A percentile compares a stretch with the other conserved stretches of the same genome.
Evolutionary conservation across 2,113 vertebrate species (phyloP).

Genomic region (Aix galericulata): DNA sequence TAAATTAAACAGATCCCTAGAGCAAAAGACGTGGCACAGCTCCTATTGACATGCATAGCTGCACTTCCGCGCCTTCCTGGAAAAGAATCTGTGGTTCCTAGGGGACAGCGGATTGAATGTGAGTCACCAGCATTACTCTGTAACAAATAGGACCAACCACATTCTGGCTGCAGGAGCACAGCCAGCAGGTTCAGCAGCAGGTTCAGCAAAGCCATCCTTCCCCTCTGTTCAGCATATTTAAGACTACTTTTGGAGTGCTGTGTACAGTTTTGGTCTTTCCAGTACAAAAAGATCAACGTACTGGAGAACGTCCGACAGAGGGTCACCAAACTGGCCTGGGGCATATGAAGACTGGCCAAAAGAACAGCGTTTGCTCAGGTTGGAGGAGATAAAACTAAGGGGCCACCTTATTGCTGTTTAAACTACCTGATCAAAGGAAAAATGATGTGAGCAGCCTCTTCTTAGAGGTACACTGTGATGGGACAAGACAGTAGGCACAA

Average conservation of each 20-base stretch:
- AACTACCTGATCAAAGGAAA: neutral
- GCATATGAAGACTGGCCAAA: neutral
- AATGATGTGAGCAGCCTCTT: neutral
- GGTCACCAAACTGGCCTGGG: neutral
- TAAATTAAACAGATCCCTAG: neutral
- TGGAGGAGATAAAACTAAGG: neutral
- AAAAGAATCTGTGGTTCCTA: fast-evolving
- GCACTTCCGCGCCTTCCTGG: neutral
- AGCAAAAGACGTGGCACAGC: neutral
- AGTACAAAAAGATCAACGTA: neutral
- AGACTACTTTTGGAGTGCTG: neutral
- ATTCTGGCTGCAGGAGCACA: neutral
- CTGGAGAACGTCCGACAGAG: neutral
- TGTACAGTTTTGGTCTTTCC: neutral
- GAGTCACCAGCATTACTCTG: neutral
- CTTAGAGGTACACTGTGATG: neutral
- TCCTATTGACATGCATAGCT: neutral
- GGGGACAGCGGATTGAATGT: neutral
- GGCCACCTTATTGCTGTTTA: neutral
- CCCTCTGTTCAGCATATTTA: fast-evolving
- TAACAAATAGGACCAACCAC: neutral
- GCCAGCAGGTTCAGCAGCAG: neutral
- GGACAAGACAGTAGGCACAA: neutral
- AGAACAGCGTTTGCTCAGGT: neutral
- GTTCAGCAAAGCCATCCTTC: neutral